These are phyloP conservation scores for Zygaena filipendulae DNA, from an alignment of 2,888 invertebrate species.

Conservation along the genomic window DNA sequence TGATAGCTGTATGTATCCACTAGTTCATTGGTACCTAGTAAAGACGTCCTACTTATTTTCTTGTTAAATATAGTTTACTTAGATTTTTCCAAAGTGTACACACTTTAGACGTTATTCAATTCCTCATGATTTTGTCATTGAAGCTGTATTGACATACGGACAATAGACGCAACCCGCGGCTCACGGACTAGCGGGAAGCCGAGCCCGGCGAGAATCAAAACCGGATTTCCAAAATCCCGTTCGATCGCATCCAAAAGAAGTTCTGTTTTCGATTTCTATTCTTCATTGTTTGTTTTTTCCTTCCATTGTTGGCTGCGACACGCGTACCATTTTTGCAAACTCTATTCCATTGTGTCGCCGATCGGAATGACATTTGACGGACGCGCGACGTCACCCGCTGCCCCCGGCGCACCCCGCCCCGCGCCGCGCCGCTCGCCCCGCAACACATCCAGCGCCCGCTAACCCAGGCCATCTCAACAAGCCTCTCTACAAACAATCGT, in stretches of 20 bases:
- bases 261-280: slow-evolving; percentile 67
- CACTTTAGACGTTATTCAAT: no score
- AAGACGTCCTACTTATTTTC: no score
- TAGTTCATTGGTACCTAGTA: no score
- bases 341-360: slow-evolving; percentile 57
- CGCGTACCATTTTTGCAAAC: slow-evolving; percentile 63
- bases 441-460: background rate
- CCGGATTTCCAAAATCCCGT: slow-evolving; percentile 68
- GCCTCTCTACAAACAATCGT: no score
- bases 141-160: slow-evolving; percentile 20
- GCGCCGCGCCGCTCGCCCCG: slow-evolving; percentile 7
- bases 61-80: no score
- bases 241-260: slow-evolving; percentile 55
- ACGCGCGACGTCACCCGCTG: slow-evolving; percentile 29
- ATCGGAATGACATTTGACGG: slow-evolving; percentile 57
- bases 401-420: slow-evolving; percentile 27
- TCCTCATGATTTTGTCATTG: slow-evolving; percentile 18
- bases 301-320: slow-evolving; percentile 57
- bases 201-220: slow-evolving; percentile 54
- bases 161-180: slow-evolving; percentile 35
- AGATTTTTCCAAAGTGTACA: no score
- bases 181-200: slow-evolving; percentile 29
- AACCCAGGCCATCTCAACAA: background rate
- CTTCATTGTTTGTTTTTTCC: slow-evolving; percentile 63
- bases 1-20: no score